Percentiles rank a stretch among this genome's conserved stretches.
Conservation (phyloP, 53 echinoderm and acorn worm genomes). For the Antedon mediterranea region DNA sequence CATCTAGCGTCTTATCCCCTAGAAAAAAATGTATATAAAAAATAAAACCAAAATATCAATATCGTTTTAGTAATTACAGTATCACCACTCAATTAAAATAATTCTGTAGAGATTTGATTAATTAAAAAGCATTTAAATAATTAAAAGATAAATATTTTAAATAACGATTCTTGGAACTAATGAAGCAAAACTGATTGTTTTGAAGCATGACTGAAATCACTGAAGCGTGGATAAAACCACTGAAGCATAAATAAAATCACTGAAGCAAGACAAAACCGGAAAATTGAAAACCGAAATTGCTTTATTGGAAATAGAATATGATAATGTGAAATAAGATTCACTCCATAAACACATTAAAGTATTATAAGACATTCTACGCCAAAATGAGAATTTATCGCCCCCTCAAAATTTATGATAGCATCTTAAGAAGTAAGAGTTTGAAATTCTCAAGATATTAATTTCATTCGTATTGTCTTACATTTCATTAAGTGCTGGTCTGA, state of each 20-base stretch:
- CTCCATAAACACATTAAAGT: background rate
- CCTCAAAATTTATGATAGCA: too few species aligned
- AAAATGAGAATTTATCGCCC: too few species aligned
- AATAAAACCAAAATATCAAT: background rate
- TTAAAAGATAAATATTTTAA: background rate
- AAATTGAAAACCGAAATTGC: background rate
- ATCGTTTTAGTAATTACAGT: background rate
- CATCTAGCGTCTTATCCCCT: slow-evolving; percentile 96
- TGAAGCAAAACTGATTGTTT: background rate
- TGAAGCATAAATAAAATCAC: too few species aligned
- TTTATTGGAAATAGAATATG: background rate
- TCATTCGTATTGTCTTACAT: too few species aligned
- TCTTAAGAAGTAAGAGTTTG: too few species aligned
- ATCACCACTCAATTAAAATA: background rate
- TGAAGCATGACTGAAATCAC: background rate
- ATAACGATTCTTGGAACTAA: background rate
- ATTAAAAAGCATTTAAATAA: background rate
- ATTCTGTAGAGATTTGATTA: background rate
- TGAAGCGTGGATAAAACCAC: background rate
- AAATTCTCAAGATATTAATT: too few species aligned
- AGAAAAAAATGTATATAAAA: slow-evolving; percentile 1
- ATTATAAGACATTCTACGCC: background rate
- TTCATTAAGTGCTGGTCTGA: too few species aligned
- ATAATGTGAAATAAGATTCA: background rate
- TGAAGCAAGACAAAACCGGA: background rate